Conservation (phyloP, 2,113 vertebrate species). For the Hiodon tergisus region DNA sequence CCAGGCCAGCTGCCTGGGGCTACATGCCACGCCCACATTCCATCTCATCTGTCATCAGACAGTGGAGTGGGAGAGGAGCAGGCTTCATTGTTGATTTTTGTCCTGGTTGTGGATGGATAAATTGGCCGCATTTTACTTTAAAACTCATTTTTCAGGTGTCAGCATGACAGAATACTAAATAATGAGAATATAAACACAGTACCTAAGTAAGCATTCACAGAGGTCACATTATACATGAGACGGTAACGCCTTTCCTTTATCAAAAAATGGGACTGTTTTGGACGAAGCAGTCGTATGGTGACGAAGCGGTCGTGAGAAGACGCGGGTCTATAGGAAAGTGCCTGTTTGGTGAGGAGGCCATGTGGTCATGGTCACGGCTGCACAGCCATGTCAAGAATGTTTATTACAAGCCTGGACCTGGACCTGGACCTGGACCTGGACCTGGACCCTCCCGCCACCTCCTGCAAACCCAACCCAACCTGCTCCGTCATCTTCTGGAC, state of each 20-base stretch:
- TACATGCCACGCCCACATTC: neutral
- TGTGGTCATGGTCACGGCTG: neutral
- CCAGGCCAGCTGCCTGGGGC: neutral
- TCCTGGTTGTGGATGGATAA: no score
- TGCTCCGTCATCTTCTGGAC: neutral
- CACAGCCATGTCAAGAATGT: constrained; percentile 11
- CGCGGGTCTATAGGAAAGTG: no score
- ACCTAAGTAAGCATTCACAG: no score
- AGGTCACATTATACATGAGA: no score
- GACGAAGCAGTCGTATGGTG: no score
- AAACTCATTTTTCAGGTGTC: no score
- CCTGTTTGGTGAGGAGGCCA: no score
- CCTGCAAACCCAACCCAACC: neutral
- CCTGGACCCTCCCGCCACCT: constrained; percentile 7
- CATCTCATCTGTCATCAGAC: neutral
- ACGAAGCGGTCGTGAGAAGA: no score
- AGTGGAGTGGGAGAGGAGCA: neutral
- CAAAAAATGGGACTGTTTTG: no score
- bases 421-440: constrained; percentile 6
- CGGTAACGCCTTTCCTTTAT: no score
- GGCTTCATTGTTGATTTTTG: neutral
- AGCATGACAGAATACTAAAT: no score
- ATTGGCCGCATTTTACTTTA: neutral
- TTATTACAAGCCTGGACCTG: constrained; percentile 20
- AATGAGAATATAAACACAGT: no score